Evolutionary conservation across 1,140 invertebrate species (phyloP), one percentile per base, ranked within the genome.

Genomic region (Lucilia cuprina): DNA sequence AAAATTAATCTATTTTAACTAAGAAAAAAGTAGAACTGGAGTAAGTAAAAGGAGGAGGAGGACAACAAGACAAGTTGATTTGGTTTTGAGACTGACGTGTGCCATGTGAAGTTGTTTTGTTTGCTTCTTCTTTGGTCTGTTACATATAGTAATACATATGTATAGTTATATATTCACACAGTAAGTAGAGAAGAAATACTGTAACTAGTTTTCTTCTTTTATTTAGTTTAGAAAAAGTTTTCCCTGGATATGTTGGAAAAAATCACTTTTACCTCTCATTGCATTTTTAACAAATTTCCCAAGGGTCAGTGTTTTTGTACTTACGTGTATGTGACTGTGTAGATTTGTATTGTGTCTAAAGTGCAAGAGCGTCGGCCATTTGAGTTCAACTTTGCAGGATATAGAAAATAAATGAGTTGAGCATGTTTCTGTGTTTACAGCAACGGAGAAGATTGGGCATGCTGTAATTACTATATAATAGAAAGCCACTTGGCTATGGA

Each of bases 241-340:
- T 55, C 50, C 50, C 50, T 55, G 50, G 74, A 34, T 34, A 75
- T 19, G 30, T 14, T 9, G 74, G 25, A 14, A 14, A 75, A 75
- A 75, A 75, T 75, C 74, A 75, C 74, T 75, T 75, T 75, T 75
- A n/a, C 74, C 21, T 75, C 74, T 75, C 74, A 75, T 34, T 75
- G 74, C 74, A 75, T 34, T 75, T 75, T 75, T 25, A 75, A 34
- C 30, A 75, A 75, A 75, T 75, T 75, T 75, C 74, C 74, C 74
- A 9, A 34, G 13, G 74, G 74, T 34, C 50, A 13, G 17, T 55
- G 13, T 55, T 55, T 55, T 55, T 41, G 0, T 41, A 41, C 10
- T 41, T 41, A 41, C 41, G 41, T 41, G 41, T 41, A 41, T 41
- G 41, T 41, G 41, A 8, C 2, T 41, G 41, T 41, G 41, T 41